These are phyloP conservation scores for Coreoperca whiteheadi DNA, from an alignment of 2,113 vertebrate species.

Conservation along the genomic window DNA sequence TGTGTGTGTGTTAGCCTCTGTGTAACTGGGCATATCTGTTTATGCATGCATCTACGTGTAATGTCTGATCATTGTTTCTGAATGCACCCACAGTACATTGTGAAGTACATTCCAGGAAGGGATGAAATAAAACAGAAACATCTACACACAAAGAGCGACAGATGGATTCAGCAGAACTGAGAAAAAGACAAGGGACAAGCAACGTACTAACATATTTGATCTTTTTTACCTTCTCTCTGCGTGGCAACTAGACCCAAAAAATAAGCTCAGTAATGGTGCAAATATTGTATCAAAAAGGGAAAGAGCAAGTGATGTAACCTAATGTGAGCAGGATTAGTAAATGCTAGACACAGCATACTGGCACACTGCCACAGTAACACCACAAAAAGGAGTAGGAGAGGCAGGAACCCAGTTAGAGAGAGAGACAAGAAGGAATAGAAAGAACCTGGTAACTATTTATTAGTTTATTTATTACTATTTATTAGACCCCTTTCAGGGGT, in stretches of 20 bases:
- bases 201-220: neutral
- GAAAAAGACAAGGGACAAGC: constrained; percentile 2
- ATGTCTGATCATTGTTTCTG: constrained; percentile 36
- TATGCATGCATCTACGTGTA: constrained; percentile 9
- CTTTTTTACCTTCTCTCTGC: neutral
- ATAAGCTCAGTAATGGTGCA: neutral
- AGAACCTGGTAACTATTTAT: neutral
- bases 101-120: constrained; percentile 8
- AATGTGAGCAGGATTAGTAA: constrained; percentile 43
- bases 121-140: constrained; percentile 18
- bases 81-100: constrained; percentile 19
- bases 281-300: constrained; percentile 8
- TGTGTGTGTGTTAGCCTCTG: neutral
- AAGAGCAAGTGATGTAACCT: constrained; percentile 37
- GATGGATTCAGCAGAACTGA: neutral
- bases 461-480: too few relatives aligned
- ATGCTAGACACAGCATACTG: constrained; percentile 27
- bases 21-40: constrained; percentile 8
- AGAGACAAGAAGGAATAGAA: neutral
- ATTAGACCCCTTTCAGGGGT: too few relatives aligned
- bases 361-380: constrained; percentile 13
- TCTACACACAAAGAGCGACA: neutral
- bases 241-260: neutral
- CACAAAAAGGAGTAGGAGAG: constrained; percentile 7
- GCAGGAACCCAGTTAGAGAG: neutral